These are phyloP conservation scores for Apus apus DNA, from an alignment of 2,113 vertebrate species.

Conservation along the genomic window DNA sequence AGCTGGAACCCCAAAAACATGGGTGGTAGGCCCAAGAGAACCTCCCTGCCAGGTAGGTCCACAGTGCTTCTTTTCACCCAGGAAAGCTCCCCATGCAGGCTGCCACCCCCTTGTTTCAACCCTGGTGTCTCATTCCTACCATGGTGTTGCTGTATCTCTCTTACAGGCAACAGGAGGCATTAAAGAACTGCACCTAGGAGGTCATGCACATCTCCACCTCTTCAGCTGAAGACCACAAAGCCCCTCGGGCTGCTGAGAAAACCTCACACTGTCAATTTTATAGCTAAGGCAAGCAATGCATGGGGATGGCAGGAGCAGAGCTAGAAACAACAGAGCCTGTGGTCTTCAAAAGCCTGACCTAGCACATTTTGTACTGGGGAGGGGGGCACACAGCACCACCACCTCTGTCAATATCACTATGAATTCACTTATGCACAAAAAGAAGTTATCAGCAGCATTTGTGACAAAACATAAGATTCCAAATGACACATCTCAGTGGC, in stretches of 20 bases:
- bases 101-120: neutral
- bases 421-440: neutral
- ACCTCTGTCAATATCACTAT: neutral
- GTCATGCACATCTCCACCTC: neutral
- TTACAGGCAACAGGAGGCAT: accelerated
- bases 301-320: neutral
- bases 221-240: neutral
- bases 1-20: neutral
- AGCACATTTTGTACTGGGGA: neutral
- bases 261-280: neutral
- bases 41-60: neutral
- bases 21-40: neutral
- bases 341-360: neutral
- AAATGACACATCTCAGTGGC: neutral
- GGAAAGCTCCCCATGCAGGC: neutral
- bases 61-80: neutral
- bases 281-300: accelerated
- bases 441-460: neutral
- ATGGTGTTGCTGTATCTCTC: accelerated
- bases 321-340: neutral
- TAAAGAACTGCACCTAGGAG: neutral
- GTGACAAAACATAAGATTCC: neutral
- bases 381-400: neutral
- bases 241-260: neutral
- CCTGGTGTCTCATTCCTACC: neutral